Evolutionary conservation across 2,113 vertebrate species (phyloP), one percentile per base, ranked within the genome.

Genomic region (Chinchilla lanigera): DNA sequence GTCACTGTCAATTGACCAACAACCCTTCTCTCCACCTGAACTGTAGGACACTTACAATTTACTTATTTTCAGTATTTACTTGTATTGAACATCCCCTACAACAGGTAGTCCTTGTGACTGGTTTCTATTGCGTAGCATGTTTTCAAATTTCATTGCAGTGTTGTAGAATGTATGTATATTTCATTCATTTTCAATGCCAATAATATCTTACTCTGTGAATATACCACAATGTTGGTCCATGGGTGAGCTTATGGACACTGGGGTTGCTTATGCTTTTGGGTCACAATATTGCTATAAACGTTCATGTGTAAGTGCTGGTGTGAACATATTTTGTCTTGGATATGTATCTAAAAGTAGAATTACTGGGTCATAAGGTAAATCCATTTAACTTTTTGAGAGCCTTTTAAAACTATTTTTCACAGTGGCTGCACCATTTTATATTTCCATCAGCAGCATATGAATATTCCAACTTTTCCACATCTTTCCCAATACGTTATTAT

Each of bases 331-430:
- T 90, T 78, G 10, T 88, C 20, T 73, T 81, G 35, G 7, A 38
- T 85, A 89, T 30, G 38, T 92, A 73, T 11, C 11, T 44, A 89
- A 26, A 47, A 92, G 47, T 92, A 24, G 22, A 88, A 92, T 47
- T 95, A 20, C 61, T 96, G 3, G 77, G 44, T 83, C 13, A 65
- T 69, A 81, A 65, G 16, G 63, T 92, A 97, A 85, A 17, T 78
- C 19, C 69, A 24, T 93, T 80, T 90, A 84, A 80, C 14, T 88
- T 93, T 94, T 86, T 90, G n/a, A 93, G 63, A 60, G 90, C 82
- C 67, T 87, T n/a, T 58, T 65, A 93, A 38, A 73, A 50, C 6
- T 89, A 52, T 30, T 73, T 92, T 87, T 26, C 8, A 91, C 5
- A 93, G 86, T 56, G 38, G 61, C 47, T 97, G 7, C 12, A 85